Conservation (phyloP, 2,113 vertebrate species). For the Toxotes chatareus region DNA sequence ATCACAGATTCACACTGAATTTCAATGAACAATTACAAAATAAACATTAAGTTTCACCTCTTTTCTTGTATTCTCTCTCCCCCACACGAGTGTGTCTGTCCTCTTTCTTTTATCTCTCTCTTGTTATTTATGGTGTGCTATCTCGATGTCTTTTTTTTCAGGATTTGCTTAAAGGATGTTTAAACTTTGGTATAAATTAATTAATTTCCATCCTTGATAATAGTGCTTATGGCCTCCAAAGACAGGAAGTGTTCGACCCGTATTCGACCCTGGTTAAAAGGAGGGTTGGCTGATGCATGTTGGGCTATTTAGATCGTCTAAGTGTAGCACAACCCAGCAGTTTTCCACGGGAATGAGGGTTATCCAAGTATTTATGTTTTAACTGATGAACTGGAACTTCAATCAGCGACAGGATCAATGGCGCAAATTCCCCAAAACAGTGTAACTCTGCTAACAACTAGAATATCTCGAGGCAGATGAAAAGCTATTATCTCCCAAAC, state of each 20-base stretch:
- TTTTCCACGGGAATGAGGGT: not conserved
- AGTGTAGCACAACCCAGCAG: not conserved
- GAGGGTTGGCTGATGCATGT: not conserved
- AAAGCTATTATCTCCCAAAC: slow-evolving; percentile 35
- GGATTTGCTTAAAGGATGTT: not conserved
- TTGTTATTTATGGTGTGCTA: not conserved
- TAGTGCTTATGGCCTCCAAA: not conserved
- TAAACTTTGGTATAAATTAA: not conserved
- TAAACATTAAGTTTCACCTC: not conserved
- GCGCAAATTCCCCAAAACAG: not conserved
- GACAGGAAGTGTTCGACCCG: not conserved
- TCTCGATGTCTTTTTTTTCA: not conserved
- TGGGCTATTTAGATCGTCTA: not conserved
- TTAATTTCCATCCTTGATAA: not conserved
- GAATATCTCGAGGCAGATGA: slow-evolving; percentile 18
- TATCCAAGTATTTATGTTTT: not conserved
- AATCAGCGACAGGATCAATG: slow-evolving; percentile 3
- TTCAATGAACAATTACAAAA: not conserved
- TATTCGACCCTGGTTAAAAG: not conserved
- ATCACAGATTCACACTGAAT: not conserved
- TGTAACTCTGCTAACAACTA: slow-evolving; percentile 7
- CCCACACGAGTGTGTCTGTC: not conserved
- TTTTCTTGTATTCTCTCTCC: not conserved
- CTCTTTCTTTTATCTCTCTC: not conserved
- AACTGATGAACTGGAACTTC: not conserved